Percentiles rank a stretch among this genome's conserved stretches.
These are phyloP conservation scores for Neoitamus cyanurus DNA, from an alignment of 2,888 invertebrate genomes.

Conservation along the genomic window DNA sequence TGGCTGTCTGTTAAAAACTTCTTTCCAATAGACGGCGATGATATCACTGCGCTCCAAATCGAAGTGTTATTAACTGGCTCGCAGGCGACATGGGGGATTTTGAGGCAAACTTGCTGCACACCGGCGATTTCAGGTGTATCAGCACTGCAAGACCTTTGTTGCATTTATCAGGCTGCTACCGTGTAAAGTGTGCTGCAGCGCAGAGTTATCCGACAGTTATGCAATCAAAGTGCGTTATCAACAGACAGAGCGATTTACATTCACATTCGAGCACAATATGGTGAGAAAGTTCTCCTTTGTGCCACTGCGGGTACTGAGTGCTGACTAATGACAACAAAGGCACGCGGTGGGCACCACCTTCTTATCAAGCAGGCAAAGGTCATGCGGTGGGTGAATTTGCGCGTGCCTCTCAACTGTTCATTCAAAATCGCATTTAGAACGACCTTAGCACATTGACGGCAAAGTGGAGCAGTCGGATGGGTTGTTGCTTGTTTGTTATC, in stretches of 20 bases:
- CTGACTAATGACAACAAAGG: background rate
- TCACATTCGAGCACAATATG: background rate
- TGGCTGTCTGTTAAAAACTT: background rate
- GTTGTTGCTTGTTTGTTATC: background rate
- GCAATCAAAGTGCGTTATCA: background rate
- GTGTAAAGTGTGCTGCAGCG: background rate
- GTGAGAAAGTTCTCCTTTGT: background rate
- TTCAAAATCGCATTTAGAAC: background rate
- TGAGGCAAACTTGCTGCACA: background rate
- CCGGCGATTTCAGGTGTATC: background rate
- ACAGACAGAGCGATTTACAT: background rate
- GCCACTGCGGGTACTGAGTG: no score
- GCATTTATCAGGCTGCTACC: background rate
- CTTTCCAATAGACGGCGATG: background rate
- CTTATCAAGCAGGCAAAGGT: background rate
- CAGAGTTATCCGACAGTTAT: background rate
- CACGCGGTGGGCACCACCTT: background rate
- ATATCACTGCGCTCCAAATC: background rate
- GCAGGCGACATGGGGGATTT: background rate
- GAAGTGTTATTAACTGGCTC: background rate
- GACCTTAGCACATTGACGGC: background rate
- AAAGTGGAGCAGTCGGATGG: background rate
- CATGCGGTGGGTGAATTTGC: background rate
- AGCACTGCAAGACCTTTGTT: background rate
- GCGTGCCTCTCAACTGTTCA: background rate